Evolutionary conservation across 2,888 invertebrate species (phyloP), one percentile per base, ranked within the genome.

Genomic region (Polyommatus iphigenia): DNA sequence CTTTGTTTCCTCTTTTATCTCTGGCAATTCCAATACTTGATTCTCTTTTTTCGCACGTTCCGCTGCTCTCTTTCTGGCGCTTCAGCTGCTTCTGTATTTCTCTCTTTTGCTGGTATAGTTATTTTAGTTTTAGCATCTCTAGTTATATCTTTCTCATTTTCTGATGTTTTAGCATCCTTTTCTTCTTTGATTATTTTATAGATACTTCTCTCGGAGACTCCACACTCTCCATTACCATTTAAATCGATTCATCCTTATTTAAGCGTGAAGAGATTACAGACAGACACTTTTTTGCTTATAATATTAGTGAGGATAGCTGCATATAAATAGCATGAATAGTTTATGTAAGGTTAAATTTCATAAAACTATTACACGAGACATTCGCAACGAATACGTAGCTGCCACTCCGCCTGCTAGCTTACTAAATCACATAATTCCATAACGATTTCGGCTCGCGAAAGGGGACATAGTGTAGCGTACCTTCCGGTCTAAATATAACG

Each of bases 401-500:
- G 54, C 15, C 18, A 3, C 15, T 15, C 18, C 1, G 15, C 24
- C 1, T n/a, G 15, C n/a, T 20, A 41, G 20, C 20, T 5, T 18
- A 20, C 54, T 15, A 77, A 72, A 67, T 29, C 15, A 62, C 62
- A 24, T 75, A 62, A 71, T 78, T 80, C 72, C 77, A 76, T 80
- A 77, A 78, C 77, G 79, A 78, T 79, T 81, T 78, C 77, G 80
- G 80, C 79, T 79, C 76, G 80, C 81, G 79, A 79, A 87, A 89
- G 90, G 90, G 90, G 90, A 90, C 91, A 89, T 87, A 87, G 90
- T 54, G 75, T 75, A 54, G 89, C 88, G 85, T 82, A 88, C 88
- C 87, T 88, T 90, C 89, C 90, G 88, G 89, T 89, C 91, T 92
- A 92, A 91, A 91, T 92, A 91, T 91, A 92, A 89, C 85, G 29